phyloP scores from a whole-genome alignment of 2,888 invertebrate species.

The Entomobrya multifasciata region DNA sequence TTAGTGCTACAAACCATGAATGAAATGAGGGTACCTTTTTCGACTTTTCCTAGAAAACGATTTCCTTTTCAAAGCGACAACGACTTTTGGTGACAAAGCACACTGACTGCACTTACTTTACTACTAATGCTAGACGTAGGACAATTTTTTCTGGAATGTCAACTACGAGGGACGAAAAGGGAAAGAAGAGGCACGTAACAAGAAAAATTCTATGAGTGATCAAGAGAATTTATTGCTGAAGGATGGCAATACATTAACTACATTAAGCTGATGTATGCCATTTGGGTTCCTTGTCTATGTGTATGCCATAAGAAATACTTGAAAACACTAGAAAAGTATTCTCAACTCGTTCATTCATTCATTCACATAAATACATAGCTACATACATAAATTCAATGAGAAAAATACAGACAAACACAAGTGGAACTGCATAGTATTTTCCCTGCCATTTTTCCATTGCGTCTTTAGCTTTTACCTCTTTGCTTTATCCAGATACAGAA shows the following conservation, averaged over 20 bases:
- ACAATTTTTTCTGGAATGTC: not conserved
- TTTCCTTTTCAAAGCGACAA: not conserved
- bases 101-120: not conserved
- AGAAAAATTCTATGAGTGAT: slow-evolving; percentile 47
- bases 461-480: slow-evolving; percentile 3
- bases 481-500: not conserved
- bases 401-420: not conserved
- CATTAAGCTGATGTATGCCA: slow-evolving; percentile 71
- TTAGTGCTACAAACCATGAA: too few species aligned
- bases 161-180: slow-evolving; percentile 5
- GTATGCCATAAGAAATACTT: not conserved
- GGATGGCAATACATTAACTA: slow-evolving; percentile 67
- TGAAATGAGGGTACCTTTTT: not conserved
- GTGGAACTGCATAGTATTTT: not conserved
- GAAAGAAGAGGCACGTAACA: slow-evolving; percentile 23
- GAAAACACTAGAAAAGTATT: too few species aligned
- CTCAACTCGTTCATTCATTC: slow-evolving; percentile 35
- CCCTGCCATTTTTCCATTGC: slow-evolving; percentile 2
- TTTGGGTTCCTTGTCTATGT: not conserved
- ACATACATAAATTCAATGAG: too few species aligned
- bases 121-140: too few species aligned
- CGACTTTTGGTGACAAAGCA: not conserved
- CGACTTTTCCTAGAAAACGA: not conserved
- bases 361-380: not conserved
- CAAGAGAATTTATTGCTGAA: slow-evolving; percentile 66